These are phyloP conservation scores for Epinotia nisella DNA, from an alignment of 2,888 invertebrate species.

Conservation along the genomic window DNA sequence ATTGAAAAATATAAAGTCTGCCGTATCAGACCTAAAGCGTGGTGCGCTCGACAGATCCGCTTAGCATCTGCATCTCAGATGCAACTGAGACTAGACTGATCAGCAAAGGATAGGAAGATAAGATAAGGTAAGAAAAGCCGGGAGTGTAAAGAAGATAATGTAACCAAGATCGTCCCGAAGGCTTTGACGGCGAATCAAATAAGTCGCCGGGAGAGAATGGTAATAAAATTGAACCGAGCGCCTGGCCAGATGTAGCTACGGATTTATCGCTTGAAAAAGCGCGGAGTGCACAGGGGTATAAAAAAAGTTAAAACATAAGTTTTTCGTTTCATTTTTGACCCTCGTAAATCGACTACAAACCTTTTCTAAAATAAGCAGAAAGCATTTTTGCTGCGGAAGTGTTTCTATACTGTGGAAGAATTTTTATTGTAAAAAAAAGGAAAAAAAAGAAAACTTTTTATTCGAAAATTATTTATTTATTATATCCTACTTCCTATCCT, in stretches of 20 bases:
- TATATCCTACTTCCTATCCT: too few species aligned
- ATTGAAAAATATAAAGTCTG: neutral
- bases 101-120: constrained; percentile 53
- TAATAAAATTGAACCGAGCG: constrained; percentile 83
- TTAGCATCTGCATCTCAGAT: constrained; percentile 31
- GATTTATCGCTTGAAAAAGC: constrained; percentile 74
- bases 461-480: too few species aligned
- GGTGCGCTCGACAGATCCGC: constrained; percentile 12
- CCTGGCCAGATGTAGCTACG: constrained; percentile 81
- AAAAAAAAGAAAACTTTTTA: too few species aligned
- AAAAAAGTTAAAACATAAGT: neutral
- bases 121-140: constrained; percentile 57
- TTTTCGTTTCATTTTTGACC: neutral
- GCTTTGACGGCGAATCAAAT: constrained; percentile 84
- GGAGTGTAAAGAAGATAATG: constrained; percentile 69
- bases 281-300: constrained; percentile 53
- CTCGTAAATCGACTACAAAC: too few species aligned
- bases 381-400: too few species aligned
- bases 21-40: neutral
- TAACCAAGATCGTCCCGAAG: constrained; percentile 63
- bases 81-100: constrained; percentile 37
- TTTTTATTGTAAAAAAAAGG: too few species aligned
- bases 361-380: too few species aligned
- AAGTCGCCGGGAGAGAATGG: constrained; percentile 80
- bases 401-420: too few species aligned